These are phyloP conservation scores for Pyrrhura leucotis DNA, from an alignment of 2,797 vertebrate genomes.

Conservation along the genomic window DNA sequence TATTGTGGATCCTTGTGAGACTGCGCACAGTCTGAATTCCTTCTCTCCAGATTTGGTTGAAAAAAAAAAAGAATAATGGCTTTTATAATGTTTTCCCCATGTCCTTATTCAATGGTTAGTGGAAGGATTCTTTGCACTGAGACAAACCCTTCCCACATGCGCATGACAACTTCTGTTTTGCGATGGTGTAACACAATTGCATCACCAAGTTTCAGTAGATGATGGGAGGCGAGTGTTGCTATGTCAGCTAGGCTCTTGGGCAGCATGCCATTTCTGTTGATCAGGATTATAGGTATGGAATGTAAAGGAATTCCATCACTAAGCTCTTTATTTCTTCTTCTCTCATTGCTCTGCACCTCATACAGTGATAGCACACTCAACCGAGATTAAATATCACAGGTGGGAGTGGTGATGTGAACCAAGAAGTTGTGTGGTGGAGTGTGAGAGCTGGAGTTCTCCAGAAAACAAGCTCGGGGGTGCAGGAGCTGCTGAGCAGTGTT, in stretches of 20 bases:
- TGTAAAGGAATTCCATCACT: not conserved
- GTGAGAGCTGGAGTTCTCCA: not conserved
- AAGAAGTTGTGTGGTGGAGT: not conserved
- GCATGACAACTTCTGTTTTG: not conserved
- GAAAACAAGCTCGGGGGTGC: not conserved
- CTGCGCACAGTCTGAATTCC: fast-evolving
- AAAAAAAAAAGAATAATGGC: not conserved
- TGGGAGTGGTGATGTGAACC: fast-evolving
- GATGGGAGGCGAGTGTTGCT: not conserved
- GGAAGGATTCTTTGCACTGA: not conserved
- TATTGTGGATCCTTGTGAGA: not conserved
- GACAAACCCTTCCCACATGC: not conserved
- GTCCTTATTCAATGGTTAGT: not conserved
- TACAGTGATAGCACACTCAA: fast-evolving
- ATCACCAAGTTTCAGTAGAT: not conserved
- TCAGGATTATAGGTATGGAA: not conserved
- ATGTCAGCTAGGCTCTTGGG: not conserved
- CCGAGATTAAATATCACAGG: fast-evolving
- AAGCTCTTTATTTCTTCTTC: not conserved
- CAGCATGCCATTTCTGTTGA: not conserved
- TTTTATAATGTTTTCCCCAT: not conserved
- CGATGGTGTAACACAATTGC: not conserved
- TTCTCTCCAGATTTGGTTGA: not conserved
- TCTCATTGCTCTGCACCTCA: not conserved
- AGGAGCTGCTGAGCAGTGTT: fast-evolving